These are phyloP conservation scores for Leucosticte australis DNA, from an alignment of 2,113 vertebrate species.

Conservation along the genomic window DNA sequence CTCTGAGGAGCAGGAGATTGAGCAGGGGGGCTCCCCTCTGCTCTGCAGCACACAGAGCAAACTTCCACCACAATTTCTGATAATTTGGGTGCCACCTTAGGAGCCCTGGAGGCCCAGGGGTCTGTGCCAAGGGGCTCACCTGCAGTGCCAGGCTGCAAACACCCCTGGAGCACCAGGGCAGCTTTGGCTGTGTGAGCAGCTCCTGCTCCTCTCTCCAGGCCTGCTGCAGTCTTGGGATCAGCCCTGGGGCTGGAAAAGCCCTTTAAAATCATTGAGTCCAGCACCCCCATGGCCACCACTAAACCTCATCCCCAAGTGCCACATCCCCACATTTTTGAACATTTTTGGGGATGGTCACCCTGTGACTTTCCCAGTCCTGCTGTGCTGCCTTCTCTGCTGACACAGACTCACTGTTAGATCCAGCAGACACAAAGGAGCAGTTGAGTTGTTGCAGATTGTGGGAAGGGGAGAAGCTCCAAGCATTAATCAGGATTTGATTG, in stretches of 20 bases:
- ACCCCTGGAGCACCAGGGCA: neutral
- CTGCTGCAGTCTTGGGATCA: neutral
- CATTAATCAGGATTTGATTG: neutral
- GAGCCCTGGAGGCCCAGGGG: fast-evolving
- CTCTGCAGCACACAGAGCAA: fast-evolving
- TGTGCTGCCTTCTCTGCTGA: neutral
- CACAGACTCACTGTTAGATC: neutral
- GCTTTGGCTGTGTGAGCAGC: neutral
- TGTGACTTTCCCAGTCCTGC: neutral
- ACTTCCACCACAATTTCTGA: neutral
- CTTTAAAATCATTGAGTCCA: neutral
- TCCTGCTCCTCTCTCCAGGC: neutral
- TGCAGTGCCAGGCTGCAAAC: neutral
- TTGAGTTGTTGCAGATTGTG: neutral
- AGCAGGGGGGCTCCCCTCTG: neutral
- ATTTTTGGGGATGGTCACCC: neutral
- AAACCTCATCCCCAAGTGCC: neutral
- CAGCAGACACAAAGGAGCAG: neutral
- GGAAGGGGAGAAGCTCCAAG: neutral
- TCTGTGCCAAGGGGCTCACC: neutral
- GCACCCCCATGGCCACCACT: neutral
- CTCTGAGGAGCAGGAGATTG: neutral
- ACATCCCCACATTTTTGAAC: neutral
- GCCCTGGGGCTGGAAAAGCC: neutral
- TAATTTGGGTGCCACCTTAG: fast-evolving